Conservation (phyloP, 92 coral and sea anemone species). For the Blastomussa wellsi region DNA sequence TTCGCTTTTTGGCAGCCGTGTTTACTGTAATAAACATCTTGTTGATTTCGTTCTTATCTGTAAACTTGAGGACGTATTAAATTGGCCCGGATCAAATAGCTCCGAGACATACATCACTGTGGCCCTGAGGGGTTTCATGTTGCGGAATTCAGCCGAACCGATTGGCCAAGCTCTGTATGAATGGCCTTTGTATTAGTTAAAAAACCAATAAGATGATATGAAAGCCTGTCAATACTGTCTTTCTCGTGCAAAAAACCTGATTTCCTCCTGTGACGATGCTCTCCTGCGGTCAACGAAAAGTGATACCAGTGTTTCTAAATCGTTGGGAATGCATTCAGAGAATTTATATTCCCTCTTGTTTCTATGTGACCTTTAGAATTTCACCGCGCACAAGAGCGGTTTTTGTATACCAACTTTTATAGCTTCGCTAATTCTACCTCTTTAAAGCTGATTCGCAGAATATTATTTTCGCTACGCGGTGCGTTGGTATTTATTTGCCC, state of each 20-base stretch:
- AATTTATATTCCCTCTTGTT: constrained; percentile 5
- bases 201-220: constrained; percentile 61
- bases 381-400: constrained; percentile 1
- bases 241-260: constrained; percentile 38
- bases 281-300: constrained; percentile 42
- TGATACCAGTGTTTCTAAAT: constrained; percentile 27
- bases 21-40: constrained; percentile 62
- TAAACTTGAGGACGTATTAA: constrained; percentile 52
- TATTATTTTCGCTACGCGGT: background rate
- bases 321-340: constrained; percentile 39
- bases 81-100: constrained; percentile 45
- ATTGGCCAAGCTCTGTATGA: constrained; percentile 43
- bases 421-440: background rate
- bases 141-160: constrained; percentile 41
- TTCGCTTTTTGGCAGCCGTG: constrained; percentile 13
- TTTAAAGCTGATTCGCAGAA: background rate
- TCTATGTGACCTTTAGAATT: constrained; percentile 33
- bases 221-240: constrained; percentile 55
- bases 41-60: constrained; percentile 51
- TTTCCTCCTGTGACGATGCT: constrained; percentile 13
- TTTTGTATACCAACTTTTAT: background rate
- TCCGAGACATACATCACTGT: constrained; percentile 17
- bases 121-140: constrained; percentile 24
- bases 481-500: background rate
- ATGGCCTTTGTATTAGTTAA: constrained; percentile 61